Evolutionary conservation across 2,888 invertebrate species (phyloP).

Genomic region (Drosophila prolongata): DNA sequence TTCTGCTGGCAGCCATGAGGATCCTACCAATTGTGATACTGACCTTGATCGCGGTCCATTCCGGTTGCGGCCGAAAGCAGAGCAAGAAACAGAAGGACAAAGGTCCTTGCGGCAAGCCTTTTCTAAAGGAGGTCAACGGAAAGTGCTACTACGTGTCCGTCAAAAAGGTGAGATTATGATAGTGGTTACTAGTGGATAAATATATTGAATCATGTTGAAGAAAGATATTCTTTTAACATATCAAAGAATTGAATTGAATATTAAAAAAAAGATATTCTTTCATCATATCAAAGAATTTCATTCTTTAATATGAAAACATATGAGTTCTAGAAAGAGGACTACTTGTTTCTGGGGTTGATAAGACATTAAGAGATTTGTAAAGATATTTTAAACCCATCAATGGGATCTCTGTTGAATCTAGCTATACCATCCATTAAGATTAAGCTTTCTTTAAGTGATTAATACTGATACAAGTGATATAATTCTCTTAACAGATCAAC

Average conservation of each 20-base stretch:
- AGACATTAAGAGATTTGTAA: neutral
- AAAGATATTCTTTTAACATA: no score
- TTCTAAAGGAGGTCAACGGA: slow-evolving; percentile 44
- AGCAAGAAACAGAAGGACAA: slow-evolving; percentile 13
- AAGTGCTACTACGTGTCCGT: slow-evolving; percentile 51
- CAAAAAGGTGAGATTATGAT: slow-evolving; percentile 4
- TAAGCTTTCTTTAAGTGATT: neutral
- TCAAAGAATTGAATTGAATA: no score
- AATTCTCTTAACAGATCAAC: slow-evolving; percentile 46
- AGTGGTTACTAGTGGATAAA: neutral
- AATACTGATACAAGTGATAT: no score
- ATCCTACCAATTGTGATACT: slow-evolving; percentile 58
- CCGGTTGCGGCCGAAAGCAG: neutral
- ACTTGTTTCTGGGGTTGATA: no score
- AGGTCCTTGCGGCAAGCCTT: slow-evolving; percentile 62
- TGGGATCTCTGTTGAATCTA: no score
- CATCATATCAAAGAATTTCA: no score
- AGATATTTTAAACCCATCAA: neutral
- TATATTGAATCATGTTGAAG: no score
- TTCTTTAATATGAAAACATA: no score
- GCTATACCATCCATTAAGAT: neutral
- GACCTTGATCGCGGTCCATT: slow-evolving; percentile 46
- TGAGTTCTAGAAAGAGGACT: no score
- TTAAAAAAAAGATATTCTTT: no score
- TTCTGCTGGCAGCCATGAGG: slow-evolving; percentile 51